These are phyloP conservation scores for Myotis vivesi DNA, from an alignment of 2,797 vertebrate genomes.

Conservation along the genomic window DNA sequence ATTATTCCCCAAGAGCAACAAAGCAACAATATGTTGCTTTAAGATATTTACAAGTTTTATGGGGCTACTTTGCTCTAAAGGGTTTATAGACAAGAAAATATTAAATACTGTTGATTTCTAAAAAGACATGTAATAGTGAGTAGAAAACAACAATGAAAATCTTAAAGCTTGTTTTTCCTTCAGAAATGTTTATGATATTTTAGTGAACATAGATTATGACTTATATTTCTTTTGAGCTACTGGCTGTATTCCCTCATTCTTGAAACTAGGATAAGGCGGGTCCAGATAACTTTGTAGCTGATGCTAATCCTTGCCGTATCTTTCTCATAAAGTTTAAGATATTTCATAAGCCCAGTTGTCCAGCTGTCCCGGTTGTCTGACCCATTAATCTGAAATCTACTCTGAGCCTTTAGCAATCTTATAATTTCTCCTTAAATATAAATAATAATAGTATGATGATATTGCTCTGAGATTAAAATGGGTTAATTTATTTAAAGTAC, in stretches of 20 bases:
- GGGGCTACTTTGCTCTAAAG: background rate
- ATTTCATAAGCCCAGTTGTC: background rate
- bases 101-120: background rate
- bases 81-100: background rate
- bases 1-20: background rate
- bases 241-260: background rate
- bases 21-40: background rate
- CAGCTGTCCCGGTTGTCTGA: background rate
- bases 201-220: background rate
- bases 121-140: background rate
- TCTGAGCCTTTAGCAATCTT: background rate
- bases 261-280: background rate
- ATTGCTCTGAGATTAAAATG: background rate
- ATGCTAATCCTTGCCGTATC: background rate
- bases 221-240: background rate
- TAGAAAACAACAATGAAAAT: conserved; percentile 2
- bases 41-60: background rate
- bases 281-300: background rate
- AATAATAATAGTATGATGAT: background rate
- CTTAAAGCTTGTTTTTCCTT: background rate
- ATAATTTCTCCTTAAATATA: conserved; percentile 21
- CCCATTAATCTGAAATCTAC: background rate
- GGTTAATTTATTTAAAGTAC: conserved; percentile 1
- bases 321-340: conserved; percentile 4
- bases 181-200: background rate